A percentile compares a stretch with the other conserved stretches of the same genome.
Evolutionary conservation across 2,797 vertebrate genomes (phyloP).

Genomic region (Onychomys leucogaster): DNA sequence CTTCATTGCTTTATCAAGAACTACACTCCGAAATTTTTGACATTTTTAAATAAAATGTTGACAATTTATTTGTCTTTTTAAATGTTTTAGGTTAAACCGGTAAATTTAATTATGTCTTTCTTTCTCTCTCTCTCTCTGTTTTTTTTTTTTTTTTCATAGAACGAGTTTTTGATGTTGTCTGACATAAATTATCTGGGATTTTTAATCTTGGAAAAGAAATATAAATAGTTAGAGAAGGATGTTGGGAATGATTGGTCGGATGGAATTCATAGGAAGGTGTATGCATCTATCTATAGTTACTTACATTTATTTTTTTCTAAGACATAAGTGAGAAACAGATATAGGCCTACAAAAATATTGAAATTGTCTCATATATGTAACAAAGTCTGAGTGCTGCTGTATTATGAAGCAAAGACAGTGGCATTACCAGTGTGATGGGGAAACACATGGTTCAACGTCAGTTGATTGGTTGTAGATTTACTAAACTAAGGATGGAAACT

Average conservation of each 20-base stretch:
- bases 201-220: conserved; percentile 34
- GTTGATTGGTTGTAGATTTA: conserved; percentile 19
- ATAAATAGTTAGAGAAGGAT: neutral
- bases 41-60: conserved; percentile 78
- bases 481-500: neutral
- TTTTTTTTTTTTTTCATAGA: neutral
- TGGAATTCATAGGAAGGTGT: neutral
- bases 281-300: neutral
- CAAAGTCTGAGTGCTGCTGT: neutral
- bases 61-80: conserved; percentile 67
- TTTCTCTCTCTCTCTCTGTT: neutral
- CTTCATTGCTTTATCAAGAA: conserved; percentile 75
- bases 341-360: neutral
- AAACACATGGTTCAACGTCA: neutral
- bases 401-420: neutral
- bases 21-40: conserved; percentile 75
- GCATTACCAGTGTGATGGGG: neutral
- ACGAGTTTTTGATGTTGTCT: conserved; percentile 20
- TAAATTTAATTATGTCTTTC: conserved; percentile 44
- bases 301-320: neutral
- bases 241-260: conserved; percentile 36
- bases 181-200: neutral
- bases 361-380: neutral
- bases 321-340: neutral
- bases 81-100: conserved; percentile 71